Base-by-base conservation (phyloP, 2,888 invertebrate species). In the Lepas anatifera region DNA sequence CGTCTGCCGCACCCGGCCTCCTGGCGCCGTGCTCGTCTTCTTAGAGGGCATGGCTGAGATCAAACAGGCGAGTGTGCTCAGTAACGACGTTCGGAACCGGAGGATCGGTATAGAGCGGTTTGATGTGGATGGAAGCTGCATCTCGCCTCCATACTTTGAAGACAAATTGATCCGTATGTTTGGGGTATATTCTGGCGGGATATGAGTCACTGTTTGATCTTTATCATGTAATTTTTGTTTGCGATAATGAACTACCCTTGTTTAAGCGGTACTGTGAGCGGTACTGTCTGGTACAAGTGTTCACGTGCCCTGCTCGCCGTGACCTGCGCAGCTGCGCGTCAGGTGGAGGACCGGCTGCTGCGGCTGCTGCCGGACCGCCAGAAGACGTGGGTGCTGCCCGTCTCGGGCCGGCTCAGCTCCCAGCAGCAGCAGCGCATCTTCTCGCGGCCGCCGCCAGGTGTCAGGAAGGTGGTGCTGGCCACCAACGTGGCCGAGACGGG, bases 21-120 rank as follows among this genome's bases (percentile, higher is more conserved):
- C 69, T 25, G 95, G 95, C 4, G 93, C 95, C 0, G 88, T 96
- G 75, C 84, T 96, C 63, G 86, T 95, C 18, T 96, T 96, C 81
- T 78, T 95, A 67, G 90, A 95, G 0, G 95, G 95, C 27, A 81
- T 80, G 81, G 77, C 76, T 43, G 77, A 80, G n/a, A 82, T 82
- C 46, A 37, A 41, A 41, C 35, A 18, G 37, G 35, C n/a, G n/a
- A n/a, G n/a, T n/a, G n/a, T n/a, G n/a, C n/a, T n/a, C n/a, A n/a
- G n/a, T n/a, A n/a, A n/a, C n/a, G n/a, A n/a, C n/a, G n/a, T n/a
- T n/a, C n/a, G n/a, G n/a, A n/a, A n/a, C n/a, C n/a, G n/a, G n/a
- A n/a, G n/a, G n/a, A n/a, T n/a, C n/a, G n/a, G n/a, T n/a, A n/a
- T n/a, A n/a, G n/a, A n/a, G n/a, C n/a, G n/a, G n/a, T n/a, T n/a